phyloP scores from a whole-genome alignment of 2,888 invertebrate genomes.

The Dusona sp. region DNA sequence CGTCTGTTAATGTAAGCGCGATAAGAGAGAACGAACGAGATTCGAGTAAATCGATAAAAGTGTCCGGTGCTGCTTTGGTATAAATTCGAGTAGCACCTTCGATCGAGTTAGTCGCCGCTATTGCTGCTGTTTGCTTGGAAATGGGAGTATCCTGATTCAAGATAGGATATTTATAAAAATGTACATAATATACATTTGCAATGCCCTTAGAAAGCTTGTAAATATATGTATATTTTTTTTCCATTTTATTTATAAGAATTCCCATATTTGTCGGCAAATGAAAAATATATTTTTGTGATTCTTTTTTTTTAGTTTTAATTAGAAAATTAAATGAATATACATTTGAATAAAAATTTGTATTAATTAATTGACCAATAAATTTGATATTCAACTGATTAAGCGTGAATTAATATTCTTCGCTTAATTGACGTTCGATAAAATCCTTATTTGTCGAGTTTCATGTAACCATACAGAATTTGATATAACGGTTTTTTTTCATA shows the following conservation, averaged over 20 bases:
- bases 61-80: constrained; percentile 12
- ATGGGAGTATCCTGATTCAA: constrained; percentile 34
- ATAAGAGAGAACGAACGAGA: constrained; percentile 24
- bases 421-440: neutral
- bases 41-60: constrained; percentile 41
- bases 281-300: neutral
- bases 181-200: neutral
- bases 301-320: neutral
- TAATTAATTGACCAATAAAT: too few species aligned
- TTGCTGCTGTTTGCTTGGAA: constrained; percentile 18
- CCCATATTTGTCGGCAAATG: neutral
- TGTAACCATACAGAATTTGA: neutral
- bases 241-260: neutral
- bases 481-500: neutral
- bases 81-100: constrained; percentile 33
- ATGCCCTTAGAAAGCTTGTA: neutral
- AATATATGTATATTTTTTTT: neutral
- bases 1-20: constrained; percentile 38
- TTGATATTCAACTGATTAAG: neutral
- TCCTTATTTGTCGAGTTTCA: neutral
- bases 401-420: neutral
- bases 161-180: neutral
- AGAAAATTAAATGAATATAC: neutral
- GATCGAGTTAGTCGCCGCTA: neutral
- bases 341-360: neutral